These are phyloP conservation scores for Pyrrhosoma nymphula DNA, from an alignment of 2,888 invertebrate genomes.

Conservation along the genomic window DNA sequence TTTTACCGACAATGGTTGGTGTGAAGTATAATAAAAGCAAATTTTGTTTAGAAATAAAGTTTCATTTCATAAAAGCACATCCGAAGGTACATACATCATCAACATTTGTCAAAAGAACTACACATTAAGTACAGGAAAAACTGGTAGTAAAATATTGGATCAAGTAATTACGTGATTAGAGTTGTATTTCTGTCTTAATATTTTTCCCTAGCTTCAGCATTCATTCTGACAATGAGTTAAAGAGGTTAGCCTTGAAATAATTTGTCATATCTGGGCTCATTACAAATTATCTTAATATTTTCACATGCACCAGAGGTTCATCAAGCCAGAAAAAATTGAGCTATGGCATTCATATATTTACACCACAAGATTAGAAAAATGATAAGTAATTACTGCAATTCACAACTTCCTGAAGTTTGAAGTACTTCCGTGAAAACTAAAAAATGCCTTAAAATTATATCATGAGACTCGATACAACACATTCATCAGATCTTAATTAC, in stretches of 20 bases:
- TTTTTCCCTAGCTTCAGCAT: not conserved
- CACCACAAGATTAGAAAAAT: not conserved
- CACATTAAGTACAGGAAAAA: not conserved
- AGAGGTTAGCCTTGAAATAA: not conserved
- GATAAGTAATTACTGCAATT: not conserved
- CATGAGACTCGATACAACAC: not conserved
- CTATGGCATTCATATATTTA: not conserved
- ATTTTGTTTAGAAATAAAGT: not conserved
- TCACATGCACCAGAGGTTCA: not conserved
- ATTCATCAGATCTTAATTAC: not conserved
- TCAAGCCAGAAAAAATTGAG: not conserved
- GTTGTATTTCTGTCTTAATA: not conserved
- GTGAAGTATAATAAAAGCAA: not conserved
- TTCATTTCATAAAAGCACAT: not conserved
- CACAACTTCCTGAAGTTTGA: not conserved
- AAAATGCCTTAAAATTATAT: not conserved
- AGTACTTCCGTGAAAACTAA: not conserved
- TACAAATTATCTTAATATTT: not conserved
- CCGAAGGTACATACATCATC: not conserved
- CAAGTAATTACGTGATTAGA: not conserved
- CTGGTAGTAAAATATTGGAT: not conserved
- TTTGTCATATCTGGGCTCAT: not conserved
- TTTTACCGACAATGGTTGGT: not conserved
- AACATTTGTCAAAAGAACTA: not conserved
- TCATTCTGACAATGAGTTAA: not conserved